Evolutionary conservation across 2,113 vertebrate species (phyloP).

Genomic region (Archocentrus centrarchus): DNA sequence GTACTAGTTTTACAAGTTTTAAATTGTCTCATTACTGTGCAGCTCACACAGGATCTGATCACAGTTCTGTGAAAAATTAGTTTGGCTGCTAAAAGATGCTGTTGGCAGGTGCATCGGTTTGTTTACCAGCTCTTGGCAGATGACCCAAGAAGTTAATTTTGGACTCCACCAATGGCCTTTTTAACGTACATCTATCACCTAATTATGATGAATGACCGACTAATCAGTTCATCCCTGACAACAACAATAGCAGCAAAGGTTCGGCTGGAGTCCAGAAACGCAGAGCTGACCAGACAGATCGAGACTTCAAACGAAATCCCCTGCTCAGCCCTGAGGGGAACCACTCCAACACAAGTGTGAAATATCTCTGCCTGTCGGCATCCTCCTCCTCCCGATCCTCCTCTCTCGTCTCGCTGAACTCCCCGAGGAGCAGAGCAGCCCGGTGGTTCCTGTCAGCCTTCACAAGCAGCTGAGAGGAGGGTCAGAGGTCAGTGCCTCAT

Average conservation of each 20-base stretch:
- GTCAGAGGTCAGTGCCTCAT: conserved; percentile 50
- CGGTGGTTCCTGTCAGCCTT: conserved; percentile 48
- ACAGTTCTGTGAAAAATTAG: background rate
- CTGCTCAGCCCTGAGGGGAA: conserved; percentile 1
- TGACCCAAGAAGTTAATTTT: conserved; percentile 13
- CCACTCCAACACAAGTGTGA: background rate
- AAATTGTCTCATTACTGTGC: background rate
- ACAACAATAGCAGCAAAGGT: background rate
- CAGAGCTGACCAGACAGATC: conserved; percentile 14
- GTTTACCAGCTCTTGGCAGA: conserved; percentile 48
- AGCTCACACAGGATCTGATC: background rate
- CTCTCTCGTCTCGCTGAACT: background rate
- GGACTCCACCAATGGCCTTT: conserved; percentile 3
- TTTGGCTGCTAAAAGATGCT: conserved; percentile 15
- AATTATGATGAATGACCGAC: conserved; percentile 34
- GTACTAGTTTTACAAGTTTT: background rate
- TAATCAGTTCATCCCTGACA: conserved; percentile 25
- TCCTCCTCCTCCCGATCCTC: background rate
- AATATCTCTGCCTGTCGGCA: conserved; percentile 6
- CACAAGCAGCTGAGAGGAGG: conserved; percentile 33
- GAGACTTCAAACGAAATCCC: background rate
- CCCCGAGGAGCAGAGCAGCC: conserved; percentile 15
- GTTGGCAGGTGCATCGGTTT: conserved; percentile 31
- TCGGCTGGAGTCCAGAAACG: background rate
- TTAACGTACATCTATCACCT: conserved; percentile 33